A percentile compares a stretch with the other conserved stretches of the same genome.
Conservation (phyloP, 2,113 vertebrate genomes). For the Elanoides forficatus region DNA sequence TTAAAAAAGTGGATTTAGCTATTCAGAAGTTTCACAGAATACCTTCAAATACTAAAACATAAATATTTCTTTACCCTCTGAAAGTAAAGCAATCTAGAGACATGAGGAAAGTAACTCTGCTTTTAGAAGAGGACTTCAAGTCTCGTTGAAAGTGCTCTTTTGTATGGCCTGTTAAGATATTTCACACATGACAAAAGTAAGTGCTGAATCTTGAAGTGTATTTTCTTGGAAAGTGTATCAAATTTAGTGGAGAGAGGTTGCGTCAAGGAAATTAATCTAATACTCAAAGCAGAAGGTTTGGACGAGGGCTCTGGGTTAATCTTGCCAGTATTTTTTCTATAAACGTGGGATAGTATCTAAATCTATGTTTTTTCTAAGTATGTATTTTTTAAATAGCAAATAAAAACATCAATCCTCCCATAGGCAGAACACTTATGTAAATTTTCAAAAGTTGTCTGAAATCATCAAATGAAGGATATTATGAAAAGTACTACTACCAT, state of each 20-base stretch:
- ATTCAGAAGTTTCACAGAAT: neutral
- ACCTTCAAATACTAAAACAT: neutral
- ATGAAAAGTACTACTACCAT: neutral
- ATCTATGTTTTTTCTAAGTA: neutral
- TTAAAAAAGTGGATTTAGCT: neutral
- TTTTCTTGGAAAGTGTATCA: neutral
- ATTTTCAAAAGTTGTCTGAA: neutral
- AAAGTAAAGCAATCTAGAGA: neutral
- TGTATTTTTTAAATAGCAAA: neutral
- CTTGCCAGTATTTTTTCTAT: neutral
- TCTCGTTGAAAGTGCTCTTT: neutral
- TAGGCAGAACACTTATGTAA: neutral
- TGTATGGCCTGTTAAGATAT: neutral
- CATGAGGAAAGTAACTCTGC: neutral
- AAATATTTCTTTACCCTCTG: neutral
- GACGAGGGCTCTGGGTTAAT: neutral
- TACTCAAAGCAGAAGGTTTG: neutral
- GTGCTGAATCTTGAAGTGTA: neutral
- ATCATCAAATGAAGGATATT: neutral
- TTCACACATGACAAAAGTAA: neutral
- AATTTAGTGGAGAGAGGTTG: neutral
- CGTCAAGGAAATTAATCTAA: neutral
- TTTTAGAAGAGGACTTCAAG: neutral
- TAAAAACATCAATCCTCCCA: neutral
- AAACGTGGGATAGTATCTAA: neutral